A percentile compares a stretch with the other conserved stretches of the same genome.
Evolutionary conservation across 2,797 vertebrate genomes (phyloP).

Genomic region (Hafferia zeledoni): DNA sequence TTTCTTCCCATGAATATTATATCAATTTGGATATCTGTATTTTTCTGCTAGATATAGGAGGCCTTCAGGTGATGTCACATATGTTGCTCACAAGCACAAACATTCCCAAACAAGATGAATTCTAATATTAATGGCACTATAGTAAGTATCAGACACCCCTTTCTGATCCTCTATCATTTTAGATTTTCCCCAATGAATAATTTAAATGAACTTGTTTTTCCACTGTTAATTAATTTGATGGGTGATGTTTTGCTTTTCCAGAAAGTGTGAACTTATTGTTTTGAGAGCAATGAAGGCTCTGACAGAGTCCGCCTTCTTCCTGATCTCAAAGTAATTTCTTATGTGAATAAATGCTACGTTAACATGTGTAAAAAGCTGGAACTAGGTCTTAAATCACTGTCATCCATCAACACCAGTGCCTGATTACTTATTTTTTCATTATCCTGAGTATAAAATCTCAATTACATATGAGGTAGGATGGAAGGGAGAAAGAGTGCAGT

Average conservation of each 20-base stretch:
- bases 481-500: background rate
- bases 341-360: background rate
- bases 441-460: background rate
- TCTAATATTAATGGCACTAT: background rate
- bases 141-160: background rate
- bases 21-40: background rate
- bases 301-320: background rate
- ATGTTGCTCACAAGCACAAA: background rate
- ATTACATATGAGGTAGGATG: accelerated
- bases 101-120: background rate
- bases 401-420: background rate
- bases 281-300: background rate
- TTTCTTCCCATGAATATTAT: background rate
- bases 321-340: background rate
- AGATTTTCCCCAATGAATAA: background rate
- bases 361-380: background rate
- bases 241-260: background rate
- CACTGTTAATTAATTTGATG: background rate
- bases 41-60: background rate
- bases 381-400: background rate
- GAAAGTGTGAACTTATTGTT: background rate
- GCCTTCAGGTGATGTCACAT: background rate
- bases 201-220: background rate
- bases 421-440: background rate
- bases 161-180: background rate